Percentiles rank a stretch among this genome's conserved stretches.
These are phyloP conservation scores for Piscicola geometra DNA, from an alignment of 2,888 invertebrate genomes.

Conservation along the genomic window DNA sequence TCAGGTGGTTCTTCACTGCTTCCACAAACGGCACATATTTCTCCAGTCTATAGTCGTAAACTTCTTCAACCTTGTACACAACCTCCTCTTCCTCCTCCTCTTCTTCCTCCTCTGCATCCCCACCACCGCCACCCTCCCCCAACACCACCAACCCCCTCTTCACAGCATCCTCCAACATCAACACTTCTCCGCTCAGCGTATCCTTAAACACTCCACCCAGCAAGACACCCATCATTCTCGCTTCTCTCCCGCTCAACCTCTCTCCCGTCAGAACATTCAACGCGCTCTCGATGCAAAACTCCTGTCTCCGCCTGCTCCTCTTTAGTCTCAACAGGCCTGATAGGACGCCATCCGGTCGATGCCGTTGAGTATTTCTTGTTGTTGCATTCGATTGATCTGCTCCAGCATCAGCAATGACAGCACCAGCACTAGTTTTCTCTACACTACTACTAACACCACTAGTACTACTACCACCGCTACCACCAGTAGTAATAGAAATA, in stretches of 20 bases:
- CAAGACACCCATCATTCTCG: slow-evolving; percentile 6
- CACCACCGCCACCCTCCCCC: slow-evolving; percentile 4
- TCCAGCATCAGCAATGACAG: too few species aligned
- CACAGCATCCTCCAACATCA: slow-evolving; percentile 23
- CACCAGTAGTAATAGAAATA: too few species aligned
- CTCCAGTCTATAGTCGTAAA: background rate
- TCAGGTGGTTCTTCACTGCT: background rate
- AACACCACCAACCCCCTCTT: slow-evolving; percentile 3
- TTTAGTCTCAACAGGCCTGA: slow-evolving; percentile 9
- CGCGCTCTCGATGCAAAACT: slow-evolving; percentile 16
- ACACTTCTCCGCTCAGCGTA: background rate
- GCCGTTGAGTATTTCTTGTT: too few species aligned
- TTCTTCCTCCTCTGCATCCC: background rate
- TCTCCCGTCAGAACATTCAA: background rate
- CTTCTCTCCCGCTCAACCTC: background rate
- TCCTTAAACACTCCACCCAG: slow-evolving; percentile 11
- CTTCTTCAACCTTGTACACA: slow-evolving; percentile 13
- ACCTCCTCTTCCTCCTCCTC: background rate
- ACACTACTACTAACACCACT: too few species aligned
- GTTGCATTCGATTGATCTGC: too few species aligned
- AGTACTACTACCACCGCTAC: background rate
- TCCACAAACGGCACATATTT: slow-evolving; percentile 14
- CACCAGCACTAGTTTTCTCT: too few species aligned
- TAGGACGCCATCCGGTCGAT: too few species aligned
- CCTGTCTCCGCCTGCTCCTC: background rate